A percentile compares a stretch with the other conserved stretches of the same genome.
Evolutionary conservation across 1,140 invertebrate species (phyloP).

Genomic region (Chlorops oryzae): DNA sequence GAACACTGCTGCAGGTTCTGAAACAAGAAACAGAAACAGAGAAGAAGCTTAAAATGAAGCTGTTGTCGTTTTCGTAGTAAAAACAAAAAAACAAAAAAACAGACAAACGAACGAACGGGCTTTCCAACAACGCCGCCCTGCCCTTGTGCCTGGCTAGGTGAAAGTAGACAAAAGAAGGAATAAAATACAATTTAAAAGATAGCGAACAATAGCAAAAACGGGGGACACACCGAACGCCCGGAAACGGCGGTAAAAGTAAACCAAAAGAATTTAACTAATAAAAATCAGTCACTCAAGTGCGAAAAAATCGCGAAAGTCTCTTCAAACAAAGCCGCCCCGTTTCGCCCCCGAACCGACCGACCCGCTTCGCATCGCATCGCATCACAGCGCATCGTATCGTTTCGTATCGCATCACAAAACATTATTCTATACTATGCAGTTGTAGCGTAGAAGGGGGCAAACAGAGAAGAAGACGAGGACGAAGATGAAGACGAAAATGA

Average conservation of each 20-base stretch:
- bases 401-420: too few relatives aligned
- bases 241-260: constrained; percentile 9
- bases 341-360: constrained; percentile 23
- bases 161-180: background rate
- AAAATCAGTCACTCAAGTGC: constrained; percentile 48
- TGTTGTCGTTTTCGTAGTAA: too few relatives aligned
- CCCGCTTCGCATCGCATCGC: background rate
- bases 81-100: too few relatives aligned
- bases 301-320: constrained; percentile 47
- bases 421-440: too few relatives aligned
- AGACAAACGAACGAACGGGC: too few relatives aligned
- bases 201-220: background rate
- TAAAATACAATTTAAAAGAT: background rate
- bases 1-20: too few relatives aligned
- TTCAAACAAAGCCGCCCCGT: constrained; percentile 45
- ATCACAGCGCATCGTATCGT: constrained; percentile 5
- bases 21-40: too few relatives aligned
- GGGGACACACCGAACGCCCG: background rate
- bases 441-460: too few relatives aligned
- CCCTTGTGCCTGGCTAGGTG: background rate
- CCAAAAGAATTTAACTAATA: constrained; percentile 45
- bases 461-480: too few relatives aligned
- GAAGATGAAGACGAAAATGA: too few relatives aligned
- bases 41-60: too few relatives aligned
- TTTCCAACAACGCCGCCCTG: too few relatives aligned